Percentiles rank a stretch among this genome's conserved stretches.
phyloP scores from a whole-genome alignment of 1,140 invertebrate genomes.

The Homarus americanus region DNA sequence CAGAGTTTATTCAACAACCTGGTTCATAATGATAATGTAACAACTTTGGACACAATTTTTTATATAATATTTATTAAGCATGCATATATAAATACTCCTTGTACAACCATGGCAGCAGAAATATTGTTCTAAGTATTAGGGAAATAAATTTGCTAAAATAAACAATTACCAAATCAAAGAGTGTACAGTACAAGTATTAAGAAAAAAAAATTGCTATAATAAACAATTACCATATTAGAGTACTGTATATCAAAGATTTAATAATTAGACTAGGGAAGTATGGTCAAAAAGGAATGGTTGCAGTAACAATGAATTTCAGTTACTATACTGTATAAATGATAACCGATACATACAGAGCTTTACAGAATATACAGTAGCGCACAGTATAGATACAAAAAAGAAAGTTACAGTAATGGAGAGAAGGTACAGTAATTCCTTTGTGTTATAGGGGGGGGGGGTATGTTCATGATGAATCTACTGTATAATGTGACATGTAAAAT shows the following conservation, averaged over 20 bases:
- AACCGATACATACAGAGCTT: neutral
- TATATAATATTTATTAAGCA: slow-evolving; percentile 32
- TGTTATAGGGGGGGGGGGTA: too few species aligned
- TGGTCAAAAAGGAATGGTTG: slow-evolving; percentile 16
- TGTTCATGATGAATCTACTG: neutral
- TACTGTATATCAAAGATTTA: too few species aligned
- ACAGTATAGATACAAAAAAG: neutral
- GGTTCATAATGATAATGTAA: too few species aligned
- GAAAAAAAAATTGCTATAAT: neutral
- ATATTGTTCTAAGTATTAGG: neutral
- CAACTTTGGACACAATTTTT: neutral
- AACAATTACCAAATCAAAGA: neutral
- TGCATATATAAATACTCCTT: slow-evolving; percentile 53
- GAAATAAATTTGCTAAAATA: neutral
- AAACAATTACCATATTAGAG: too few species aligned
- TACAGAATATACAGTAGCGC: neutral
- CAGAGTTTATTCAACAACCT: too few species aligned
- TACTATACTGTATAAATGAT: neutral
- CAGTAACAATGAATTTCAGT: neutral
- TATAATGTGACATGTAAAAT: neutral
- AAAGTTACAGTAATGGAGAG: neutral
- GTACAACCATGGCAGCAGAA: slow-evolving; percentile 17
- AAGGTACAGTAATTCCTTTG: neutral
- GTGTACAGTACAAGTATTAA: neutral
- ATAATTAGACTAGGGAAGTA: too few species aligned